Base-by-base conservation (phyloP, 2,113 vertebrate species). In the Pipra filicauda region DNA sequence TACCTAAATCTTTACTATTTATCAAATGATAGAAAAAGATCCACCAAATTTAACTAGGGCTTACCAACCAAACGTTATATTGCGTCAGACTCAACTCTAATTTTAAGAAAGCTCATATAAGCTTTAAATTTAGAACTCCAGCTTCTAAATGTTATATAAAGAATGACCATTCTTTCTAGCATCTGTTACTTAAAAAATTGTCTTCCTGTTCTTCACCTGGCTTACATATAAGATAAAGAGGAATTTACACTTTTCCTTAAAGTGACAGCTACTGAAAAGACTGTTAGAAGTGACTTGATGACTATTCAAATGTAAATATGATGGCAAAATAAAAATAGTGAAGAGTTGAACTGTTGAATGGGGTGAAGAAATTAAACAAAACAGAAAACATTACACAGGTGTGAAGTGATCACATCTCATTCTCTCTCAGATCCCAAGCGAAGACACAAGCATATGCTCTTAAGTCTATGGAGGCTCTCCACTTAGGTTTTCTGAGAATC, bases 61-160 rank as follows among this genome's bases (percentile, higher is more conserved):
- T 89, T 86, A 65, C 31, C 27, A 76, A 52, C 12, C 73, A 78
- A 26, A 59, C 11, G 18, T 79, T 80, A 9, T 52, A 46, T 21
- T 46, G 83, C 23, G 66, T 73, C 64, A 93, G 39, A n/a, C 59
- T 81, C 64, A 35, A 22, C 27, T 59, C 55, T 48, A 72, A 80
- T 52, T 91, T 93, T 88, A 88, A 76, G 85, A 61, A 79, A 76
- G 54, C n/a, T 95, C 58, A 46, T 51, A 65, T n/a, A 91, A 51
- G n/a, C 30, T 81, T 94, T 93, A 84, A 55, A 88, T 77, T 62
- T 77, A 91, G 55, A 86, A 71, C 18, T 39, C 24, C 46, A 62
- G 12, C 39, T 85, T 93, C 58, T 84, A 85, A 87, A 20, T 61
- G 28, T 57, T 69, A 30, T 10, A 37, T 88, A 89, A 87, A 65